These are phyloP conservation scores for Lytechinus pictus DNA, from an alignment of 35 echinoderm and acorn worm species.

Conservation along the genomic window DNA sequence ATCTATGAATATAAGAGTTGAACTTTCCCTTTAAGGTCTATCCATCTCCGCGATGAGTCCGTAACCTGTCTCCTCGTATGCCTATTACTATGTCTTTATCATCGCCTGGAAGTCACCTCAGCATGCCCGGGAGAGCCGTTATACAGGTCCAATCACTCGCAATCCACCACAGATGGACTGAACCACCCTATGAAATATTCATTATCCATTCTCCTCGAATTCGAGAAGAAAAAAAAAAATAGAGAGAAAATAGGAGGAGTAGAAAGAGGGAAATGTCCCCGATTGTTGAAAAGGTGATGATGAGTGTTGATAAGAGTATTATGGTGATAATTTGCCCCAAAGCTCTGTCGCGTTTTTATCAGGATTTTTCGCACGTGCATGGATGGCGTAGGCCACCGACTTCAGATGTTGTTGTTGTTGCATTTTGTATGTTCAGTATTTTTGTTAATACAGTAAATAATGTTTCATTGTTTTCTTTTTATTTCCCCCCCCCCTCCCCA, in stretches of 20 bases:
- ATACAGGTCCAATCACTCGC: background rate
- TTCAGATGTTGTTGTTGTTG: too few relatives aligned
- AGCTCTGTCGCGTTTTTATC: background rate
- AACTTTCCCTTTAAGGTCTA: background rate
- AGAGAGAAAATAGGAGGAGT: background rate
- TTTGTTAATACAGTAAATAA: too few relatives aligned
- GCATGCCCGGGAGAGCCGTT: background rate
- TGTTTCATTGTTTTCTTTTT: too few relatives aligned
- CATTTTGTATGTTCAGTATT: too few relatives aligned
- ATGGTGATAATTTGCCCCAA: background rate
- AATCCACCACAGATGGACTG: background rate
- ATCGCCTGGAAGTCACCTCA: background rate
- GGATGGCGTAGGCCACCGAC: background rate
- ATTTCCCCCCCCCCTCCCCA: too few relatives aligned
- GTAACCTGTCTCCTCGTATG: background rate
- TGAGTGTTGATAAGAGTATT: background rate
- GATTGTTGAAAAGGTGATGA: background rate
- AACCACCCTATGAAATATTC: constrained; percentile 3
- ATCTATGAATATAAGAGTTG: too few relatives aligned
- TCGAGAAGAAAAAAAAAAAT: background rate
- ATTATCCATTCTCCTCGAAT: background rate
- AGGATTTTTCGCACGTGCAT: background rate
- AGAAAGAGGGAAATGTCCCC: background rate
- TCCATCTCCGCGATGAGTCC: background rate
- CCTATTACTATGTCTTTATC: background rate